Evolutionary conservation across 2,888 invertebrate genomes (phyloP).

Genomic region (Scaptomyza flava): DNA sequence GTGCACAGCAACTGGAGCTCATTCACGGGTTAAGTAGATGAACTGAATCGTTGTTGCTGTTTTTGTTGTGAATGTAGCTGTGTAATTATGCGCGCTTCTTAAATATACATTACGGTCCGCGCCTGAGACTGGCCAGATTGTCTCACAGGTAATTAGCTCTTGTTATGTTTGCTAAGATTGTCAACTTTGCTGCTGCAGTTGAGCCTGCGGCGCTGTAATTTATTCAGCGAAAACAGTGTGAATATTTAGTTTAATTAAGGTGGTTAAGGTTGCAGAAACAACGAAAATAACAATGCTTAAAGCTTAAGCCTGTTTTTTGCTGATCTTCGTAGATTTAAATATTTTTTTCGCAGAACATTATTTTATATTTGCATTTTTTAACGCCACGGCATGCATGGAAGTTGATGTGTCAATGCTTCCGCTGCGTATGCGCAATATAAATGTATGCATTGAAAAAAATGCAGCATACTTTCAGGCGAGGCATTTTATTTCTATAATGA

Average conservation of each 20-base stretch:
- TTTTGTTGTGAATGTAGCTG: conserved; percentile 1
- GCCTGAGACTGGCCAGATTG: conserved; percentile 18
- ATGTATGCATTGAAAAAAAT: background rate
- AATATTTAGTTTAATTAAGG: background rate
- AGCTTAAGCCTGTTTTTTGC: background rate
- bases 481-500: conserved; percentile 24
- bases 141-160: conserved; percentile 38
- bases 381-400: too few species aligned
- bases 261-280: background rate
- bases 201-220: conserved; percentile 30
- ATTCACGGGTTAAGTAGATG: conserved; percentile 18
- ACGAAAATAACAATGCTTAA: background rate
- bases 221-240: conserved; percentile 21
- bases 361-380: background rate
- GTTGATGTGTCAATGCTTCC: background rate
- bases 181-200: conserved; percentile 6
- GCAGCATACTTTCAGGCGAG: conserved; percentile 47
- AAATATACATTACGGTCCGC: conserved; percentile 53
- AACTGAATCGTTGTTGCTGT: conserved; percentile 2
- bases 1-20: conserved; percentile 15
- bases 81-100: conserved; percentile 67
- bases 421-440: conserved; percentile 44
- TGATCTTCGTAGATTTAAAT: background rate
- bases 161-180: conserved; percentile 12
- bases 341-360: background rate